phyloP scores from a whole-genome alignment of 2,797 vertebrate species.

The Galaxias olidus region DNA sequence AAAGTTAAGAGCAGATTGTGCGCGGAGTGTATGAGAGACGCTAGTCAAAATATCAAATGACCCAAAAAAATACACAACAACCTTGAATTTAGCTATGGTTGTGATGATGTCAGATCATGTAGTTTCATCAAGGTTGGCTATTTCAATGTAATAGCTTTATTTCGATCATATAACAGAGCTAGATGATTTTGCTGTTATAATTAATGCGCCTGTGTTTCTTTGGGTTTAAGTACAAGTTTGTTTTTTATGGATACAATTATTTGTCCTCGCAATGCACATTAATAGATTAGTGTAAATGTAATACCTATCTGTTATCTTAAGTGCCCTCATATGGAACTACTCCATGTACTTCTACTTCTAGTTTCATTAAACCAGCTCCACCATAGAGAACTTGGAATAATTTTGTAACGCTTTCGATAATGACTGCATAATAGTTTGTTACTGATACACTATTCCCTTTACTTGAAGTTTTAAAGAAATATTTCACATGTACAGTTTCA shows the following conservation, averaged over 20 bases:
- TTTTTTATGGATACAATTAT: conserved; percentile 30
- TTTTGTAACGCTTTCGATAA: conserved; percentile 46
- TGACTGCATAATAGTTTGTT: conserved; percentile 72
- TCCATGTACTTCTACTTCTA: too few relatives aligned
- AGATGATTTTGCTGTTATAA: conserved; percentile 11
- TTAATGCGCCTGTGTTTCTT: conserved; percentile 17
- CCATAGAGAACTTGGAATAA: too few relatives aligned
- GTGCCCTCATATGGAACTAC: too few relatives aligned
- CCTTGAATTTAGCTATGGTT: conserved; percentile 38
- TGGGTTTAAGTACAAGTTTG: conserved; percentile 10
- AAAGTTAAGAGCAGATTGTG: conserved; percentile 34
- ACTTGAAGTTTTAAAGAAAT: conserved; percentile 70
- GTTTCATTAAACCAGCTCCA: too few relatives aligned
- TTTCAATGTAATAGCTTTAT: conserved; percentile 42
- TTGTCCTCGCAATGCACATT: too few relatives aligned
- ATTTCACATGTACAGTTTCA: background rate
- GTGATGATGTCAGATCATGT: conserved; percentile 46
- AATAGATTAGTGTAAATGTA: too few relatives aligned
- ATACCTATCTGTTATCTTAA: too few relatives aligned
- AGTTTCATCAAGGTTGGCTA: conserved; percentile 52
- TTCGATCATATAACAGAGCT: conserved; percentile 23
- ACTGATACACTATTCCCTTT: conserved; percentile 64
- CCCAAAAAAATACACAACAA: conserved; percentile 1
- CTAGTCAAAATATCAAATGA: conserved; percentile 18
- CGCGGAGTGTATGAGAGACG: background rate